Conservation (phyloP, 2,888 invertebrate genomes). For the Prosapia bicincta region DNA sequence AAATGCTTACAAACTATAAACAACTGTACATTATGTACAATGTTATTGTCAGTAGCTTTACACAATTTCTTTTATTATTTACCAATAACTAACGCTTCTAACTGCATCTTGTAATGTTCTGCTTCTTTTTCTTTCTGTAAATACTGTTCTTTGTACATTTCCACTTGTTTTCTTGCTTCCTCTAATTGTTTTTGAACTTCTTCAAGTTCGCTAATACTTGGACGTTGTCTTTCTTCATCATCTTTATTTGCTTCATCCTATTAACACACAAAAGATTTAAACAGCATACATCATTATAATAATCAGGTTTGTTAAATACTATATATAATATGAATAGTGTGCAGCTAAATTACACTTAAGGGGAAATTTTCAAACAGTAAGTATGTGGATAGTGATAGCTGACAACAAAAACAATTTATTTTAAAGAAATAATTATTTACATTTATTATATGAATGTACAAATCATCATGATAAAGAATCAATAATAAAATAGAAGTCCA, state of each 20-base stretch:
- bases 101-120: slow-evolving; percentile 47
- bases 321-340: no score
- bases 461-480: no score
- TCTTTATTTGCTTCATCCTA: not conserved
- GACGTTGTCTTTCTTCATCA: not conserved
- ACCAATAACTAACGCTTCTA: slow-evolving; percentile 40
- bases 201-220: not conserved
- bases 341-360: no score
- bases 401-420: no score
- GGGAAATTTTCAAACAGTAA: no score
- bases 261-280: slow-evolving; percentile 12
- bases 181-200: slow-evolving; percentile 21
- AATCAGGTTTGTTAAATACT: no score
- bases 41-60: not conserved
- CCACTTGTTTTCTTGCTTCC: slow-evolving; percentile 40
- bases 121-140: slow-evolving; percentile 47
- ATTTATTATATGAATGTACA: no score
- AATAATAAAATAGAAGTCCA: no score
- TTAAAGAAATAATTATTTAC: no score
- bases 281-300: no score
- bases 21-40: not conserved
- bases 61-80: not conserved
- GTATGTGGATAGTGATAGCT: no score
- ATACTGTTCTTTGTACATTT: slow-evolving; percentile 46
- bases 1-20: not conserved